Percentiles rank a stretch among this genome's conserved stretches.
These are phyloP conservation scores for Neodiprion virginianus DNA, from an alignment of 1,140 invertebrate species.

Conservation along the genomic window DNA sequence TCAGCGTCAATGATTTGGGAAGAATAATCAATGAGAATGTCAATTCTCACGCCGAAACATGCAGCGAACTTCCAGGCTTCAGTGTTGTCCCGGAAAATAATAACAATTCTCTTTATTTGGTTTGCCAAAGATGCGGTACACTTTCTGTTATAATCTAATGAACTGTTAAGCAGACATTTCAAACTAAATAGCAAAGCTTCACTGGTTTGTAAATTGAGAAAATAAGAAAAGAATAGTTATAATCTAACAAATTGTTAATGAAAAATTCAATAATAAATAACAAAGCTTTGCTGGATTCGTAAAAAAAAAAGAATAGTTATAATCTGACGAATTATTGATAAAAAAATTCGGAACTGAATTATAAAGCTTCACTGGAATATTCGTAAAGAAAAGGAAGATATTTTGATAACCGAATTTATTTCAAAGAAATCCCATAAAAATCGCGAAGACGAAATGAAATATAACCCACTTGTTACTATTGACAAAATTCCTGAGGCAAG, in stretches of 20 bases:
- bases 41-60: conserved; percentile 39
- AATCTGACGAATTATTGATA: too few relatives aligned
- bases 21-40: conserved; percentile 34
- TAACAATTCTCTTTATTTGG: conserved; percentile 40
- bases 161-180: conserved; percentile 4
- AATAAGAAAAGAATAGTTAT: too few relatives aligned
- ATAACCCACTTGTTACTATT: neutral
- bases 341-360: too few relatives aligned
- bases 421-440: too few relatives aligned
- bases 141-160: conserved; percentile 21
- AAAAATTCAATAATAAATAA: neutral
- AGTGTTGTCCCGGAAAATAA: conserved; percentile 37
- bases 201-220: too few relatives aligned
- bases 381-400: too few relatives aligned
- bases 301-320: neutral
- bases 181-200: neutral
- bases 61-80: conserved; percentile 39
- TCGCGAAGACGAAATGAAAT: too few relatives aligned
- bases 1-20: conserved; percentile 34
- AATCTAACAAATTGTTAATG: too few relatives aligned
- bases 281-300: neutral
- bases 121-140: conserved; percentile 41
- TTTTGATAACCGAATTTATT: too few relatives aligned
- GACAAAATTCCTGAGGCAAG: neutral
- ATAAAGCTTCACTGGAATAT: too few relatives aligned